phyloP scores from a whole-genome alignment of 1,140 invertebrate species.

The Heliothis subflexa region DNA sequence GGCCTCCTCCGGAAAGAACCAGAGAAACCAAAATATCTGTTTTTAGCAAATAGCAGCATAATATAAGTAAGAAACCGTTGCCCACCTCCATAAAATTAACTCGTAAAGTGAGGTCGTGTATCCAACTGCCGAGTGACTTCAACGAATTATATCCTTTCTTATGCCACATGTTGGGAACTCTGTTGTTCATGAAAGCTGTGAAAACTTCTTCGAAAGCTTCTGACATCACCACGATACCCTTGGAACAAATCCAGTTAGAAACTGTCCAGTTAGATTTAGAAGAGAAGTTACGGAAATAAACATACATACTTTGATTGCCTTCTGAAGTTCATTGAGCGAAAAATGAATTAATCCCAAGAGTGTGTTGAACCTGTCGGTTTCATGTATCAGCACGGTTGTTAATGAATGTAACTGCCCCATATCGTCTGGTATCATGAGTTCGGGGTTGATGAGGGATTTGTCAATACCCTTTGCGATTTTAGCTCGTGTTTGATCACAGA shows the following conservation, averaged over 20 bases:
- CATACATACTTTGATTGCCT: conserved; percentile 90
- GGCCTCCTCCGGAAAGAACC: too few species aligned
- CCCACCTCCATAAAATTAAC: conserved; percentile 90
- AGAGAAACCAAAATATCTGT: too few species aligned
- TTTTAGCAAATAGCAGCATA: too few species aligned
- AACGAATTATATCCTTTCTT: conserved; percentile 94
- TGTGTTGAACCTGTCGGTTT: conserved; percentile 94
- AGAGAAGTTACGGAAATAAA: neutral
- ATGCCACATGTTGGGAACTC: conserved; percentile 94
- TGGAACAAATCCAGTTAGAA: conserved; percentile 49
- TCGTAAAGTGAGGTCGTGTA: conserved; percentile 90
- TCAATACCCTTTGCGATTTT: conserved; percentile 61
- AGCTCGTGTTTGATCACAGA: conserved; percentile 88
- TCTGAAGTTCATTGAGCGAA: conserved; percentile 91
- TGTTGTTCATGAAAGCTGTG: conserved; percentile 91
- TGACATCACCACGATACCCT: conserved; percentile 95
- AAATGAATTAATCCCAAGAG: conserved; percentile 90
- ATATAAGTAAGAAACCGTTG: too few species aligned
- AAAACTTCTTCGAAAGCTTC: conserved; percentile 94
- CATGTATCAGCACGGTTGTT: conserved; percentile 94
- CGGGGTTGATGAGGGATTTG: conserved; percentile 67
- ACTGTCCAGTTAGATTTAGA: too few species aligned
- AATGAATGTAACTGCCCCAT: conserved; percentile 90
- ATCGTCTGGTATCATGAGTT: conserved; percentile 75
- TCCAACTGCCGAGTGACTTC: conserved; percentile 94